Conservation (phyloP, 2,113 vertebrate genomes). For the Scartelaos histophorus region DNA sequence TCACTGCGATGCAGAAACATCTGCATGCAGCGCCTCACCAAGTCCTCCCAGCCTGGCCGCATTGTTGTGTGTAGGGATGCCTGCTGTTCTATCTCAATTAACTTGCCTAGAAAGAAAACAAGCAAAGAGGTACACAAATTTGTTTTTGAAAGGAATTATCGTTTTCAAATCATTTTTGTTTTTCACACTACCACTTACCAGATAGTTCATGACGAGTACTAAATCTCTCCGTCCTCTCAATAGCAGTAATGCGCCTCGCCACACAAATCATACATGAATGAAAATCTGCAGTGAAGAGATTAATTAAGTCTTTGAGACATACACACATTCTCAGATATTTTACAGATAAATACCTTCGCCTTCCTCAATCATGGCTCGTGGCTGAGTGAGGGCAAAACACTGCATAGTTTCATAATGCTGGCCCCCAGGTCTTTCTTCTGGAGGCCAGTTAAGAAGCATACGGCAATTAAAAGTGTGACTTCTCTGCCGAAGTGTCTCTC, state of each 20-base stretch:
- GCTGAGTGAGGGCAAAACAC: conserved; percentile 96
- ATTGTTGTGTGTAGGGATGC: conserved; percentile 89
- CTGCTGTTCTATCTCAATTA: conserved; percentile 93
- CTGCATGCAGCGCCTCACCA: conserved; percentile 92
- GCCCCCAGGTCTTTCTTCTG: conserved; percentile 80
- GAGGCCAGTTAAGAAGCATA: conserved; percentile 86
- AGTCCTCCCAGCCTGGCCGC: conserved; percentile 95
- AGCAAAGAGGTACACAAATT: neutral
- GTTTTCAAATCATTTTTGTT: neutral
- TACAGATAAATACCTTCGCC: conserved; percentile 86
- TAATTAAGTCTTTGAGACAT: neutral
- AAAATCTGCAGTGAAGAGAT: conserved; percentile 79
- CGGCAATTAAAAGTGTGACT: conserved; percentile 97
- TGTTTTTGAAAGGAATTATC: neutral
- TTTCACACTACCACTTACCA: conserved; percentile 77
- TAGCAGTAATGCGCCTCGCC: conserved; percentile 86
- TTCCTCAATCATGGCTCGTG: conserved; percentile 96
- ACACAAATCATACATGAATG: conserved; percentile 99
- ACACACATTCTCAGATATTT: neutral
- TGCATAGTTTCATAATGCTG: conserved; percentile 98
- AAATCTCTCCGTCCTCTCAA: conserved; percentile 93
- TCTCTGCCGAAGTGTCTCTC: conserved; percentile 89
- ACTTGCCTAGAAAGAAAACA: conserved; percentile 82
- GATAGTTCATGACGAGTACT: conserved; percentile 94
- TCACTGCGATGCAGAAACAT: conserved; percentile 92